Evolutionary conservation across 23 tunicate species (phyloP).

Genomic region (Ciona savignyi): DNA sequence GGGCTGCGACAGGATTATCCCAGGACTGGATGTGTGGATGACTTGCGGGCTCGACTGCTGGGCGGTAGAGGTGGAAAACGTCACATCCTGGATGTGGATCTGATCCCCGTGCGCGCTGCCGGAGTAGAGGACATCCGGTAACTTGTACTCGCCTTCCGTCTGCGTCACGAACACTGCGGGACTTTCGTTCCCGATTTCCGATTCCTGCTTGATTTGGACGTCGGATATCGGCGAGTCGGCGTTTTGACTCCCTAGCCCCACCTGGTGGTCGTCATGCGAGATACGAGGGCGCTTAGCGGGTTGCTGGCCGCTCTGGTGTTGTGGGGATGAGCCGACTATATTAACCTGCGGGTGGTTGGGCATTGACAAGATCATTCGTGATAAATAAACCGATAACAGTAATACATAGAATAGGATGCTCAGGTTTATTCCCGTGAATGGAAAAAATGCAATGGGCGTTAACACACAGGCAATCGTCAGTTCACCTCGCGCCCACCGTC

Average conservation of each 20-base stretch:
- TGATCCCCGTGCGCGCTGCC: not conserved
- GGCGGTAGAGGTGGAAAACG: not conserved
- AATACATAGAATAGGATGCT: no score
- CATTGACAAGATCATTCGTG: no score
- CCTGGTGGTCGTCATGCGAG: not conserved
- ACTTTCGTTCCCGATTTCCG: not conserved
- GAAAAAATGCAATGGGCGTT: no score
- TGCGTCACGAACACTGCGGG: conserved; percentile 12
- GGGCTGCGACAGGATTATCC: not conserved
- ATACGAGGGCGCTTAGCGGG: conserved; percentile 11
- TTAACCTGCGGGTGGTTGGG: no score
- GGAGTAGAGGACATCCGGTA: not conserved
- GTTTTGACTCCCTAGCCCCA: not conserved
- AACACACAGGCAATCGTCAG: no score
- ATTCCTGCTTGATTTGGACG: conserved; percentile 15
- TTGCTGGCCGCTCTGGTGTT: not conserved
- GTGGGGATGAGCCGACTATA: not conserved
- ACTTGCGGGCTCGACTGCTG: not conserved
- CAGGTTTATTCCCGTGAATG: no score
- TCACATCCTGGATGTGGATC: not conserved
- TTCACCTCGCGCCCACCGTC: no score
- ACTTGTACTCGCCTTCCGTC: not conserved
- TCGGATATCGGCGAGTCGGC: not conserved
- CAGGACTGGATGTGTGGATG: not conserved
- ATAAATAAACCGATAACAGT: no score